A percentile compares a stretch with the other conserved stretches of the same genome.
Conservation (phyloP, 1,140 invertebrate genomes). For the Fopius arisanus region DNA sequence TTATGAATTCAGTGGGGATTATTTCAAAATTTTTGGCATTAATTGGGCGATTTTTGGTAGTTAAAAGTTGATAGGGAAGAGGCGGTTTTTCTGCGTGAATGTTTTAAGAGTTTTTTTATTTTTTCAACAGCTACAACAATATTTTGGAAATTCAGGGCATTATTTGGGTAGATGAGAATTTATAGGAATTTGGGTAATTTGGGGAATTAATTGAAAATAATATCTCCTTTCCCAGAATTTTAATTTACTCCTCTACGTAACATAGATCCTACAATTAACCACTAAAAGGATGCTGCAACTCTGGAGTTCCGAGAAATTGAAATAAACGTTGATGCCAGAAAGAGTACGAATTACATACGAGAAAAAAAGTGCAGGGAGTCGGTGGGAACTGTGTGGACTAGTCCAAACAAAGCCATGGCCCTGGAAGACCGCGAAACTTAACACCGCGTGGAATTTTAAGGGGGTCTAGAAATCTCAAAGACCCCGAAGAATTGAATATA, state of each 20-base stretch:
- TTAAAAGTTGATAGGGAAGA: too few species aligned
- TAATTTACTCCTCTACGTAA: background rate
- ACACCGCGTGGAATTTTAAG: slow-evolving; percentile 49
- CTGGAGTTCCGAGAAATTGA: background rate
- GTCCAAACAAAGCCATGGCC: slow-evolving; percentile 50
- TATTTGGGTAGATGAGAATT: too few species aligned
- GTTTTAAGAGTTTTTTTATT: too few species aligned
- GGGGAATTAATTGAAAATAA: background rate
- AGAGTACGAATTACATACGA: slow-evolving; percentile 8
- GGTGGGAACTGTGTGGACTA: slow-evolving; percentile 33
- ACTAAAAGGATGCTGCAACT: background rate
- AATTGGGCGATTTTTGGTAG: too few species aligned
- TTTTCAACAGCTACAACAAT: too few species aligned
- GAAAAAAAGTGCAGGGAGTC: background rate
- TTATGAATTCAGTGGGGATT: too few species aligned
- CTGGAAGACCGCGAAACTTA: slow-evolving; percentile 52
- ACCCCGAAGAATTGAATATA: slow-evolving; percentile 10
- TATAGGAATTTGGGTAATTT: too few species aligned
- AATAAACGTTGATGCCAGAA: slow-evolving; percentile 1
- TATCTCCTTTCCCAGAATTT: background rate
- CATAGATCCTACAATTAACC: background rate
- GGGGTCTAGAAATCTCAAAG: slow-evolving; percentile 27
- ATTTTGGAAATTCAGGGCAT: too few species aligned
- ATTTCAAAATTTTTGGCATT: too few species aligned
- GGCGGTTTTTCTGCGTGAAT: too few species aligned